These are phyloP conservation scores for Nemoura dubitans DNA, from an alignment of 2,888 invertebrate species.

Conservation along the genomic window DNA sequence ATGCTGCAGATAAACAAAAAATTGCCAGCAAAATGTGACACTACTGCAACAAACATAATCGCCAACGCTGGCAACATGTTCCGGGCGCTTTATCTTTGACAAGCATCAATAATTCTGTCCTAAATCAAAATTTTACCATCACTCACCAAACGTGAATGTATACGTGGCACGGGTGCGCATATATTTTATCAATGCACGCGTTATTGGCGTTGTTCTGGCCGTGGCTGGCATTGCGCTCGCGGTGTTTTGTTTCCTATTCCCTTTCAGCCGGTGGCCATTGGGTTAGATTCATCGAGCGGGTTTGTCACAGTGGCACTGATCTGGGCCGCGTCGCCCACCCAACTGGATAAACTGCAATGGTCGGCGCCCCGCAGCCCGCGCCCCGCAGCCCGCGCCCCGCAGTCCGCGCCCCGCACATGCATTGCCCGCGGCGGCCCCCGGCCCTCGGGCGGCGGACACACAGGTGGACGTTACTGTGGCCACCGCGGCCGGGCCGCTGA, in stretches of 20 bases:
- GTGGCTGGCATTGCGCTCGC: not conserved
- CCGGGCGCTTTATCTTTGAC: not conserved
- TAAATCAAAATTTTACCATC: conserved; percentile 3
- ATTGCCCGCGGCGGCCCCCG: not conserved
- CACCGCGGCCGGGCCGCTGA: not conserved
- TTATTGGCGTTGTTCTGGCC: not conserved
- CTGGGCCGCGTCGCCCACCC: not conserved
- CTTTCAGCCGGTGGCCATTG: not conserved
- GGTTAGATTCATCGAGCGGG: not conserved
- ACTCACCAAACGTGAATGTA: not conserved
- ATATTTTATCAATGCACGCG: not conserved
- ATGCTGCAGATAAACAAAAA: no score
- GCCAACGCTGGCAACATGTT: not conserved
- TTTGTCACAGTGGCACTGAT: conserved; percentile 4
- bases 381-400: not conserved
- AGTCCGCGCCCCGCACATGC: not conserved
- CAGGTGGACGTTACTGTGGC: conserved; percentile 20
- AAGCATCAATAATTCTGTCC: not conserved
- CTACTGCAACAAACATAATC: not conserved
- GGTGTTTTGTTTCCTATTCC: not conserved
- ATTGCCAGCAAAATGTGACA: not conserved
- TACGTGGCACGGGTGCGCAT: not conserved
- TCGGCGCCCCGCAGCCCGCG: not conserved
- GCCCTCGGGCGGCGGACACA: not conserved
- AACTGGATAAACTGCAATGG: conserved; percentile 15